A percentile compares a stretch with the other conserved stretches of the same genome.
These are phyloP conservation scores for Cinclus mexicanus DNA, from an alignment of 2,113 vertebrate genomes.

Conservation along the genomic window DNA sequence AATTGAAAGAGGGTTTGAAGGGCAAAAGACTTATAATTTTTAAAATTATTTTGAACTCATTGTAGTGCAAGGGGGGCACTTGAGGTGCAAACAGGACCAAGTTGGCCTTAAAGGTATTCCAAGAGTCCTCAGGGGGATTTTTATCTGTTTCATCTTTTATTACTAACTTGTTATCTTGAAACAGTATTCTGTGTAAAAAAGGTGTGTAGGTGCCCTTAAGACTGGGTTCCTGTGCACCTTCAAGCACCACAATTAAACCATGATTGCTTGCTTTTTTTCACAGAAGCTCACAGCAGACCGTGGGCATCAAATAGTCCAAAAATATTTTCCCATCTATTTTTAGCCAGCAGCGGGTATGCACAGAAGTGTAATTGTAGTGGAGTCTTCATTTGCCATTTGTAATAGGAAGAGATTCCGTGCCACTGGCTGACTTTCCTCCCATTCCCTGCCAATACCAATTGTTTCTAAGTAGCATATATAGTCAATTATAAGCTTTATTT, in stretches of 20 bases:
- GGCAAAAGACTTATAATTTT: background rate
- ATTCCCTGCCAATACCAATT: background rate
- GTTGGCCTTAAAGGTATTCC: background rate
- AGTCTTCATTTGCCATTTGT: background rate
- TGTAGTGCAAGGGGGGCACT: background rate
- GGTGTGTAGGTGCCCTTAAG: background rate
- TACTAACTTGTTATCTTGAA: background rate
- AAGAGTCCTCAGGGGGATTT: background rate
- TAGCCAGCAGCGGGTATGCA: background rate
- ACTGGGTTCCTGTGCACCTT: background rate
- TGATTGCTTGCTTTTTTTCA: background rate
- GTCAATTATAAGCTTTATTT: slow-evolving; percentile 21
- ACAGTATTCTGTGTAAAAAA: background rate
- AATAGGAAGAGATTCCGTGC: background rate
- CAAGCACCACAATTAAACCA: background rate
- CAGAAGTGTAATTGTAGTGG: background rate
- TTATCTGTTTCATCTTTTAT: background rate
- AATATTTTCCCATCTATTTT: slow-evolving; percentile 54
- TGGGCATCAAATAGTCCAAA: background rate
- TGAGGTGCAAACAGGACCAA: background rate
- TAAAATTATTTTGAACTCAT: background rate
- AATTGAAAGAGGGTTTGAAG: background rate
- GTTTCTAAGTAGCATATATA: background rate
- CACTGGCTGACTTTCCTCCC: background rate
- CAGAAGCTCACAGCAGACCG: background rate